Conservation (phyloP, 2,888 invertebrate species). For the Tinea semifulvella region DNA sequence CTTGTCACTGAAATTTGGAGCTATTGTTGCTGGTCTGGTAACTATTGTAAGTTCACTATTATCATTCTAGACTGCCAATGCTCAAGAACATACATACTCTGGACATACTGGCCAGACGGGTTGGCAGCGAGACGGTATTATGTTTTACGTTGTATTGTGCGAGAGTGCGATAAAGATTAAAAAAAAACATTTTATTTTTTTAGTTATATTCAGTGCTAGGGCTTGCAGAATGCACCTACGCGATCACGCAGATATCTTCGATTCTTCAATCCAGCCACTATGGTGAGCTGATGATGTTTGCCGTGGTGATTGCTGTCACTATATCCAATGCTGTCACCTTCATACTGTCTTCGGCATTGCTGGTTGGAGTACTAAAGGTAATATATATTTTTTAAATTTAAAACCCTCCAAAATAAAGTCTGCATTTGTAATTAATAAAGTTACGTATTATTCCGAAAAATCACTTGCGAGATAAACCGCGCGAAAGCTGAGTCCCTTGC, state of each 20-base stretch:
- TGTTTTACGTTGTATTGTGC: too few species aligned
- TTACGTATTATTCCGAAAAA: too few species aligned
- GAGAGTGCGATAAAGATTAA: neutral
- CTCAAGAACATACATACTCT: neutral
- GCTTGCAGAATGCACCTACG: constrained; percentile 37
- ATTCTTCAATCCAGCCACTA: constrained; percentile 23
- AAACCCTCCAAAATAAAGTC: too few species aligned
- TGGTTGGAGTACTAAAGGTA: constrained; percentile 46
- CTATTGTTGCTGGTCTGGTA: constrained; percentile 40
- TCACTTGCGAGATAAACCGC: too few species aligned
- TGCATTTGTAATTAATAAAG: too few species aligned
- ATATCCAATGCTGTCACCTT: constrained; percentile 32
- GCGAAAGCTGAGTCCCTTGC: too few species aligned
- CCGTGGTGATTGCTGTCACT: constrained; percentile 28
- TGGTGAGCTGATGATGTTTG: constrained; percentile 23
- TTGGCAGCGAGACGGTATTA: too few species aligned
- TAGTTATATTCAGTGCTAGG: constrained; percentile 45
- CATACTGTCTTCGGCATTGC: constrained; percentile 41
- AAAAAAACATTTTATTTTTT: constrained; percentile 21
- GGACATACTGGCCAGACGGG: too few species aligned
- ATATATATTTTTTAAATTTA: too few species aligned
- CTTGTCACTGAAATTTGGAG: constrained; percentile 45
- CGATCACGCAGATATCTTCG: constrained; percentile 22
- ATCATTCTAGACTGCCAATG: too few species aligned
- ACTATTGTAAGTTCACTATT: constrained; percentile 40